Percentiles rank a stretch among this genome's conserved stretches.
Evolutionary conservation across 2,797 vertebrate species (phyloP).

Genomic region (Chelon auratus): DNA sequence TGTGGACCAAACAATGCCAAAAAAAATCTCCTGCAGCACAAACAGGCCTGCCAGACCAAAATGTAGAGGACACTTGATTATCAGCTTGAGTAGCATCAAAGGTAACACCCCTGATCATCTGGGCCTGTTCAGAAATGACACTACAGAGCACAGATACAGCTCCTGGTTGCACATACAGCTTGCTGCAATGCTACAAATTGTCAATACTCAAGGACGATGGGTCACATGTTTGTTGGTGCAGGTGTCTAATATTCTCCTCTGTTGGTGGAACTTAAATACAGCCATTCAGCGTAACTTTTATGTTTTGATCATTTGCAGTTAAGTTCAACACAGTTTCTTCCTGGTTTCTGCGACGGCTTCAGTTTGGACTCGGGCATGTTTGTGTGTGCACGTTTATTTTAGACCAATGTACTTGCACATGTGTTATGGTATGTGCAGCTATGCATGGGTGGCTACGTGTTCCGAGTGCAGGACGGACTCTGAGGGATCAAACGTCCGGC

Average conservation of each 20-base stretch:
- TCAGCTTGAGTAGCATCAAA: too few species aligned
- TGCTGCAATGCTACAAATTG: too few species aligned
- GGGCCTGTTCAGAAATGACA: too few species aligned
- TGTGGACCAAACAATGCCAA: too few species aligned
- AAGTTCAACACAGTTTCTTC: not conserved
- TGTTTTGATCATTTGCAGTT: not conserved
- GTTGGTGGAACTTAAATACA: not conserved
- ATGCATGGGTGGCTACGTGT: conserved; percentile 16
- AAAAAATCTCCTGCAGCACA: too few species aligned
- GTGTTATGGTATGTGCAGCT: conserved; percentile 11
- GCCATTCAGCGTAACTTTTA: not conserved
- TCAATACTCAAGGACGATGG: too few species aligned
- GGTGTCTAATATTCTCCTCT: too few species aligned
- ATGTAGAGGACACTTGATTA: too few species aligned
- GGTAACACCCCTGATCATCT: too few species aligned
- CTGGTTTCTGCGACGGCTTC: not conserved
- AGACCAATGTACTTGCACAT: not conserved
- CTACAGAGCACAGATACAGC: too few species aligned
- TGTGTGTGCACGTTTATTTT: not conserved
- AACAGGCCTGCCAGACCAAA: too few species aligned
- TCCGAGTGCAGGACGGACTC: conserved; percentile 45
- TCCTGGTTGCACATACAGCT: too few species aligned
- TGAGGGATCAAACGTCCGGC: conserved; percentile 53
- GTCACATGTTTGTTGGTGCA: not conserved
- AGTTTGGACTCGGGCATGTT: not conserved